These are phyloP conservation scores for Lutjanus campechanus DNA, from an alignment of 2,797 vertebrate genomes.

Conservation along the genomic window DNA sequence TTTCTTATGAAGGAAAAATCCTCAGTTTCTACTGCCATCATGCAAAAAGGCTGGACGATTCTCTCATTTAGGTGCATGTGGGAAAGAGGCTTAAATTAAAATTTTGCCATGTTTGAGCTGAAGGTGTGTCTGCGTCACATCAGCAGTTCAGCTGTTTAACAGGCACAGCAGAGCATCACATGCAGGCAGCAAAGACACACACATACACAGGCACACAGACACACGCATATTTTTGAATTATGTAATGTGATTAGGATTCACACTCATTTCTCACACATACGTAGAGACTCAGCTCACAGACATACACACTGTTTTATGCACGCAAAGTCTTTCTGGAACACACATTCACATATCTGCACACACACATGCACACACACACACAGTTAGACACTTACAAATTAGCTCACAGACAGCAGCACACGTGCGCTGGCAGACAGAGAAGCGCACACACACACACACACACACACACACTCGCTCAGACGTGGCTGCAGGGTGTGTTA, in stretches of 20 bases:
- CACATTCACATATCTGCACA: constrained; percentile 6
- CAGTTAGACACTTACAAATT: constrained; percentile 48
- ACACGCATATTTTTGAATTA: constrained; percentile 48
- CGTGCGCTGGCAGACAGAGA: constrained; percentile 47
- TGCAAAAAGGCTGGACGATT: background rate
- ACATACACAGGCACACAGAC: constrained; percentile 7
- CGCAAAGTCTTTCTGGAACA: constrained; percentile 16
- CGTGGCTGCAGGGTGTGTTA: constrained; percentile 84
- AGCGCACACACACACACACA: background rate
- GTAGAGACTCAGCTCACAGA: constrained; percentile 17
- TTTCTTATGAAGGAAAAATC: background rate
- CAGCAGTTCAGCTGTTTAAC: constrained; percentile 55
- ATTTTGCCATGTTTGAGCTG: constrained; percentile 23
- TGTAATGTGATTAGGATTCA: constrained; percentile 70
- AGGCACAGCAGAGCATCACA: constrained; percentile 34
- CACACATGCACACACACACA: constrained; percentile 16
- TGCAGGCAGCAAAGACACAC: background rate
- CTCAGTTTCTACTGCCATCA: background rate
- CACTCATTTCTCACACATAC: constrained; percentile 46
- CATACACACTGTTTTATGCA: constrained; percentile 10
- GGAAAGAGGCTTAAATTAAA: constrained; percentile 18
- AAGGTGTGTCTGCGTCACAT: constrained; percentile 48
- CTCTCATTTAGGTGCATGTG: background rate
- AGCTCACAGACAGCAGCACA: constrained; percentile 58
- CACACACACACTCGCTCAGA: constrained; percentile 43